Evolutionary conservation across 2,888 invertebrate genomes (phyloP).

Genomic region (Chironomus riparius): DNA sequence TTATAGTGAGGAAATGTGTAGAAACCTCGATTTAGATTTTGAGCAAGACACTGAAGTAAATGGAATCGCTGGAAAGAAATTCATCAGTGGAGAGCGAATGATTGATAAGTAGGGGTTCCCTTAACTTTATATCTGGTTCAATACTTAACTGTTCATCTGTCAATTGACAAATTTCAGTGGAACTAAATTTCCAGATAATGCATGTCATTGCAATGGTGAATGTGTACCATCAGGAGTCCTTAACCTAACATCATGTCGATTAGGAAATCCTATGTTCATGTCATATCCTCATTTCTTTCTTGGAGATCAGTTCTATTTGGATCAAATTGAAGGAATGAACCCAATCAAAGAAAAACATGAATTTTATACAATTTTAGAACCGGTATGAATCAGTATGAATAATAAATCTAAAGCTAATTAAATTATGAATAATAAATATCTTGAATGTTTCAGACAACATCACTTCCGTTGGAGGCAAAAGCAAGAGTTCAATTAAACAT

Average conservation of each 20-base stretch:
- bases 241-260: constrained; percentile 70
- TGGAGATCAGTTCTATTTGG: constrained; percentile 57
- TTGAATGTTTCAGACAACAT: constrained; percentile 50
- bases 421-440: too few relatives aligned
- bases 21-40: constrained; percentile 55
- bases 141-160: too few relatives aligned
- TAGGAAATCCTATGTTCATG: constrained; percentile 71
- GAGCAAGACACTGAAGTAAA: constrained; percentile 47
- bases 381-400: constrained; percentile 54
- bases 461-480: constrained; percentile 64
- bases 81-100: constrained; percentile 52
- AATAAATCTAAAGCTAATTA: too few relatives aligned
- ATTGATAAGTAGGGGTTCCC: constrained; percentile 55
- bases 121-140: too few relatives aligned
- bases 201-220: constrained; percentile 64
- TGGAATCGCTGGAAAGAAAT: constrained; percentile 59
- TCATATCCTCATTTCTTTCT: constrained; percentile 77
- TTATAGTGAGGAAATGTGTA: constrained; percentile 69
- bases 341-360: constrained; percentile 62
- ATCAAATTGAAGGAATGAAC: constrained; percentile 56
- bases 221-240: constrained; percentile 67
- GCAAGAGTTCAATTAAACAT: constrained; percentile 71
- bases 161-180: too few relatives aligned
- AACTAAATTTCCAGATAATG: constrained; percentile 49
- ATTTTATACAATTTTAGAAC: constrained; percentile 67